Percentiles rank a stretch among this genome's conserved stretches.
Conservation (phyloP, 2,888 invertebrate genomes). For the Aporophyla lueneburgensis region DNA sequence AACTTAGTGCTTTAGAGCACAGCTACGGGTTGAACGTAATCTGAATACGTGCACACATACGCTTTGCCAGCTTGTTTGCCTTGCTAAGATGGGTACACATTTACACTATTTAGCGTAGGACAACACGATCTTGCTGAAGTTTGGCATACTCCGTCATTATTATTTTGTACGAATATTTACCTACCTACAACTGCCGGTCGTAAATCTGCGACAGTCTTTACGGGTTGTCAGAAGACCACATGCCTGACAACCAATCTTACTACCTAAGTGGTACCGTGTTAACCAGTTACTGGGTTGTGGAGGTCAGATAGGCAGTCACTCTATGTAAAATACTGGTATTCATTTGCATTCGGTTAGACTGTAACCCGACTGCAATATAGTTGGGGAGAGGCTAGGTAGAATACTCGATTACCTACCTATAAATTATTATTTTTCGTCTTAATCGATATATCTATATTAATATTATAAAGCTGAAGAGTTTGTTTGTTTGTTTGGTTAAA, state of each 20-base stretch:
- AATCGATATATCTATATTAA: too few relatives aligned
- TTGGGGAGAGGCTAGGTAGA: not conserved
- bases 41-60: slow-evolving; percentile 41
- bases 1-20: slow-evolving; percentile 32
- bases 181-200: not conserved
- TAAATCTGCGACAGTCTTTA: not conserved
- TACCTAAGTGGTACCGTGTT: not conserved
- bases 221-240: not conserved
- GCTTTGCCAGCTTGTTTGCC: slow-evolving; percentile 20
- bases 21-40: slow-evolving; percentile 32
- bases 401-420: too few relatives aligned
- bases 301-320: not conserved
- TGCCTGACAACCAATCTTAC: not conserved
- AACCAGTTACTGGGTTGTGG: not conserved
- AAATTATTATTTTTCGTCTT: too few relatives aligned
- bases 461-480: too few relatives aligned
- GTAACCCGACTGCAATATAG: not conserved
- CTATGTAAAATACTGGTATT: not conserved
- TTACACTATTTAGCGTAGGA: not conserved
- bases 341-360: not conserved
- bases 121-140: slow-evolving; percentile 18
- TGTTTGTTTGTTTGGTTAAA: too few relatives aligned
- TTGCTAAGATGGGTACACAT: slow-evolving; percentile 24
- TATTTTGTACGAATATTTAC: slow-evolving; percentile 1
- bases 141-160: slow-evolving; percentile 12